These are phyloP conservation scores for Auanema freiburgensis DNA, from an alignment of 2,888 invertebrate genomes.

Conservation along the genomic window DNA sequence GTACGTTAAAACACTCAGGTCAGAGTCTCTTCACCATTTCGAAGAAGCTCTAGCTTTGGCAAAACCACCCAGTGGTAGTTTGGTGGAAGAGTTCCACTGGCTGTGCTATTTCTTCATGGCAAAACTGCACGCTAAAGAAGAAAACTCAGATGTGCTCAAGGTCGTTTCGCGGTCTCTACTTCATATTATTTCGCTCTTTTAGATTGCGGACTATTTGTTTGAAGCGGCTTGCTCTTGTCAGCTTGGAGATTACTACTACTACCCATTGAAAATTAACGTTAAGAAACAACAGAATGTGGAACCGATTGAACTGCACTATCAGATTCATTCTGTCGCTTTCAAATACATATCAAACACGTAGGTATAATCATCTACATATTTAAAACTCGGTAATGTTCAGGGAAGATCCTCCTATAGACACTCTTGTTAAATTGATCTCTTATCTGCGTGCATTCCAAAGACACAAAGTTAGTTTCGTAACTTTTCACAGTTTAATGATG, in stretches of 20 bases:
- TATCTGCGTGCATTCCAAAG: conserved; percentile 20
- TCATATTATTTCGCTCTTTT: conserved; percentile 1
- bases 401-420: conserved; percentile 19
- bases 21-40: conserved; percentile 28
- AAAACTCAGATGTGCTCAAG: conserved; percentile 25
- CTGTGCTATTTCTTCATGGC: conserved; percentile 42
- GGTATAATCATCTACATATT: neutral
- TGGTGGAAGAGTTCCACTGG: conserved; percentile 39
- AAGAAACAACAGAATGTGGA: conserved; percentile 45
- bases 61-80: conserved; percentile 10
- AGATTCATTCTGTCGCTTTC: conserved; percentile 33
- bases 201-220: conserved; percentile 41
- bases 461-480: conserved; percentile 13
- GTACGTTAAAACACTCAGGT: conserved; percentile 12
- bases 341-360: conserved; percentile 25
- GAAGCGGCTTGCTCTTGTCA: conserved; percentile 48
- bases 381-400: neutral
- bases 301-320: conserved; percentile 50
- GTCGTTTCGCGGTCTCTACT: conserved; percentile 8
- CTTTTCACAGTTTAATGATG: too few species aligned
- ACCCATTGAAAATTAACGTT: conserved; percentile 35
- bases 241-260: conserved; percentile 36
- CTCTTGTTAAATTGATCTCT: conserved; percentile 19
- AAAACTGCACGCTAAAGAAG: conserved; percentile 34
- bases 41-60: conserved; percentile 25